phyloP scores from a whole-genome alignment of 2,888 invertebrate species.

The Zhengitettix transpicula region DNA sequence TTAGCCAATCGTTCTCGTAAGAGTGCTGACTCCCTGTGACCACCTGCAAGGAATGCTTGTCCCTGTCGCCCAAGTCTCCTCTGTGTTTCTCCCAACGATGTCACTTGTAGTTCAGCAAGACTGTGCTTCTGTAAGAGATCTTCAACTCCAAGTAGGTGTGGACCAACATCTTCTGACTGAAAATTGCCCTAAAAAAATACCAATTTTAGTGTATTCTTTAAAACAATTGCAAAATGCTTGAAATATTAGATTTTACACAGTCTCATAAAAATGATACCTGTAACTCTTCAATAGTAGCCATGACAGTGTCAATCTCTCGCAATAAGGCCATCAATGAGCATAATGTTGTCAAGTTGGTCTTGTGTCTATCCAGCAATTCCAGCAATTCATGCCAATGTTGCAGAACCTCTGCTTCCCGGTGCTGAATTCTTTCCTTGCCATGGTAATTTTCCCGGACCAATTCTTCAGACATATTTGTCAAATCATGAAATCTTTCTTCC shows the following conservation, averaged over 20 bases:
- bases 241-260: not conserved
- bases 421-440: constrained; percentile 60
- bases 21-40: constrained; percentile 38
- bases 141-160: constrained; percentile 87
- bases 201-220: not conserved
- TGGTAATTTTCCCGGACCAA: constrained; percentile 83
- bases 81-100: constrained; percentile 73
- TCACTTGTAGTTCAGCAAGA: constrained; percentile 78
- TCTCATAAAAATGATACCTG: constrained; percentile 37
- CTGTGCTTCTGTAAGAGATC: constrained; percentile 88
- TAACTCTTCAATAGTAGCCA: constrained; percentile 66
- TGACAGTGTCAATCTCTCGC: constrained; percentile 80
- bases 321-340: constrained; percentile 75
- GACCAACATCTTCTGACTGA: constrained; percentile 75
- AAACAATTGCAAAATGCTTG: no score
- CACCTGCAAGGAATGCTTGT: constrained; percentile 36
- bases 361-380: constrained; percentile 68
- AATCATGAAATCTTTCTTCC: constrained; percentile 86
- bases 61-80: constrained; percentile 56
- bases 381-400: constrained; percentile 76
- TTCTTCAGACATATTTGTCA: constrained; percentile 86
- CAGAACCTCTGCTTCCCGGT: constrained; percentile 59
- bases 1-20: constrained; percentile 56
- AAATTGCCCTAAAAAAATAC: constrained; percentile 5
- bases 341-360: constrained; percentile 54